phyloP scores from a whole-genome alignment of 2,113 vertebrate species.

The Carassius carassius region DNA sequence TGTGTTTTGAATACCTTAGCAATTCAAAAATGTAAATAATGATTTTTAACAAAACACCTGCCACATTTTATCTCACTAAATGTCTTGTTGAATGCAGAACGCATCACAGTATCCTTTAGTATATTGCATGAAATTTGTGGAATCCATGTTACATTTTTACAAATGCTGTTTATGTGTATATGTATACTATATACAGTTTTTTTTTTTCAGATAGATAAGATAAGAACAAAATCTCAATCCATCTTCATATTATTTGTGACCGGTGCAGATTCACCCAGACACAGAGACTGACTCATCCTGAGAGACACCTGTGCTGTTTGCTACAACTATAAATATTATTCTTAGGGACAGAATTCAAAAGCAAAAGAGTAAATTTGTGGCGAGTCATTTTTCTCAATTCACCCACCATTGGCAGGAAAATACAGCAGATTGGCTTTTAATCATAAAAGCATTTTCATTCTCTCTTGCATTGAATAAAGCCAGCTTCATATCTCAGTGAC shows the following conservation, averaged over 20 bases:
- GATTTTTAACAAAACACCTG: not conserved
- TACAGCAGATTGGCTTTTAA: conserved; percentile 3
- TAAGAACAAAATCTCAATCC: not conserved
- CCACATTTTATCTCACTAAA: not conserved
- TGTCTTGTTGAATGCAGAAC: not conserved
- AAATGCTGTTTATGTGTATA: too few relatives aligned
- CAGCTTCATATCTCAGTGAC: not conserved
- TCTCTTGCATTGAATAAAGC: conserved; percentile 12
- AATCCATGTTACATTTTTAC: too few relatives aligned
- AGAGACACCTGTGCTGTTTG: too few relatives aligned
- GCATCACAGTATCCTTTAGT: not conserved
- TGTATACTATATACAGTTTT: too few relatives aligned
- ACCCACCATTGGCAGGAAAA: not conserved
- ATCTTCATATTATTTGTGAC: not conserved
- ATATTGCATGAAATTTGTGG: too few relatives aligned
- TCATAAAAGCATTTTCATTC: conserved; percentile 11
- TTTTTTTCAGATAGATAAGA: too few relatives aligned
- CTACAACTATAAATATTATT: not conserved
- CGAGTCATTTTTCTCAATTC: conserved; percentile 27
- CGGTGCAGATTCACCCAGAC: conserved; percentile 6
- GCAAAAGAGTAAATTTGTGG: not conserved
- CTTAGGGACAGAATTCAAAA: not conserved
- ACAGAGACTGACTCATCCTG: conserved; percentile 1
- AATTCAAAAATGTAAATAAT: not conserved
- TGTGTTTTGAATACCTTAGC: not conserved